Evolutionary conservation across 2,113 vertebrate species (phyloP).

Genomic region (Pelodiscus sinensis): DNA sequence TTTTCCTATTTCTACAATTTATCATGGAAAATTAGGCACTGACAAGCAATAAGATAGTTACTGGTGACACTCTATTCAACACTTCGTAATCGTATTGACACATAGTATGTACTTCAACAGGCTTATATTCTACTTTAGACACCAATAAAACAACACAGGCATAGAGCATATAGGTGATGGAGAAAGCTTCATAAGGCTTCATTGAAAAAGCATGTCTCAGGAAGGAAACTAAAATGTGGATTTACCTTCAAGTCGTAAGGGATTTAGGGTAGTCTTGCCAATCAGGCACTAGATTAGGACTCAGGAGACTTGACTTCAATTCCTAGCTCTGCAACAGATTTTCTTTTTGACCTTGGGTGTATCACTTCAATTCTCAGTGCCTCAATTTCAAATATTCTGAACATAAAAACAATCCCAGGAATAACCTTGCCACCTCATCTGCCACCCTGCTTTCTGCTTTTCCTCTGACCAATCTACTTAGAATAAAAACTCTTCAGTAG

Average conservation of each 20-base stretch:
- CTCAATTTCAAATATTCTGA: not conserved
- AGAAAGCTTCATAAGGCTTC: rapidly evolving
- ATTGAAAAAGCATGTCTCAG: not conserved
- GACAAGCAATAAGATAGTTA: not conserved
- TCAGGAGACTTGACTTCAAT: not conserved
- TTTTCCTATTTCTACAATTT: not conserved
- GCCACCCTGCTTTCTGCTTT: too few species aligned
- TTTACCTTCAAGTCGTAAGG: not conserved
- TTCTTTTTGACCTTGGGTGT: not conserved
- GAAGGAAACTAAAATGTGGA: not conserved
- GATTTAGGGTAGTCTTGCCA: not conserved
- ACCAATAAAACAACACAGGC: not conserved
- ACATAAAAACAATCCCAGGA: too few species aligned
- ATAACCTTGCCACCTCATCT: too few species aligned
- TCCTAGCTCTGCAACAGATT: not conserved
- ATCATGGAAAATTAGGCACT: not conserved
- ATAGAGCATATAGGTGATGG: not conserved
- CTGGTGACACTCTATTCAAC: not conserved
- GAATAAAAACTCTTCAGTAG: too few species aligned
- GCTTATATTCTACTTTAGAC: not conserved
- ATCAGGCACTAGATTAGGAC: not conserved
- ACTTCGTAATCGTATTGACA: not conserved
- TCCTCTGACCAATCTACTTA: too few species aligned
- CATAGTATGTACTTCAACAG: not conserved
- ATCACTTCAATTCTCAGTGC: not conserved